Percentiles rank a stretch among this genome's conserved stretches.
Evolutionary conservation across 2,113 vertebrate genomes (phyloP).

Genomic region (Emydura subglobosa): DNA sequence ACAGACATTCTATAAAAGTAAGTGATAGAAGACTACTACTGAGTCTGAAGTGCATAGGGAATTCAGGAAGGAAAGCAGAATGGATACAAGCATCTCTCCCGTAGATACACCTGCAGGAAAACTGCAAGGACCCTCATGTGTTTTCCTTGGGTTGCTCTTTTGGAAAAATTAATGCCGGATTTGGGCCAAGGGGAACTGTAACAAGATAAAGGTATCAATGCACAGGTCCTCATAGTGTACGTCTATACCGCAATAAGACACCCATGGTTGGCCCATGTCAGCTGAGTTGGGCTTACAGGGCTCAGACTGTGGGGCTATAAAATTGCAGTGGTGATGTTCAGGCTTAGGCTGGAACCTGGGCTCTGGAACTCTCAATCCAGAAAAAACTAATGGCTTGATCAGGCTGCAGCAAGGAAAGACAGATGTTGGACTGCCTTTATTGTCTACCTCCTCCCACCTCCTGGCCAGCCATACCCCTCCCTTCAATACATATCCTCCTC

Average conservation of each 20-base stretch:
- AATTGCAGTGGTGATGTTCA: too few species aligned
- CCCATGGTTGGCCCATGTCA: too few species aligned
- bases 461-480: too few species aligned
- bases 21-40: too few species aligned
- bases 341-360: too few species aligned
- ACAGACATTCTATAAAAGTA: not conserved
- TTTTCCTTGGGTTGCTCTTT: not conserved
- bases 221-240: too few species aligned
- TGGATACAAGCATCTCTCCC: not conserved
- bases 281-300: too few species aligned
- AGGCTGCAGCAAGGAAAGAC: not conserved
- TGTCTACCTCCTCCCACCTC: not conserved
- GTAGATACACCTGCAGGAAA: not conserved
- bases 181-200: not conserved
- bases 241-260: too few species aligned
- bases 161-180: not conserved
- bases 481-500: not conserved
- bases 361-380: too few species aligned
- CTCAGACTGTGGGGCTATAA: too few species aligned
- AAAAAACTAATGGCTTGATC: not conserved
- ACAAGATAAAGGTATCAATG: not conserved
- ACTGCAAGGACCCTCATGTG: not conserved
- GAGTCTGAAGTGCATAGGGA: too few species aligned
- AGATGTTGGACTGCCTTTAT: not conserved
- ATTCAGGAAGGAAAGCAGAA: not conserved